These are phyloP conservation scores for Dromius quadrimaculatus DNA, from an alignment of 2,888 invertebrate species.

Conservation along the genomic window DNA sequence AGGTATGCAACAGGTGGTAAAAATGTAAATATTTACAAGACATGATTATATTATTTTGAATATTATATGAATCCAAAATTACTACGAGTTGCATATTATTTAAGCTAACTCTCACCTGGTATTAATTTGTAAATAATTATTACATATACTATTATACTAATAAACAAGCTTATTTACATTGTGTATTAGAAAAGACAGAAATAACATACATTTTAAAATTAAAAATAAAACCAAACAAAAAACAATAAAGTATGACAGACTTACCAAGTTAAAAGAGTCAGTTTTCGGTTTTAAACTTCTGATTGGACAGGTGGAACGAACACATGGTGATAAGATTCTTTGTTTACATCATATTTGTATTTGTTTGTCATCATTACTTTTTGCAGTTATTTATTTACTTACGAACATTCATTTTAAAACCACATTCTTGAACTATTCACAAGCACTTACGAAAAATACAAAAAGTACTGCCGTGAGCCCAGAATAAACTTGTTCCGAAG, in stretches of 20 bases:
- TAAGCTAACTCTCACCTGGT: no score
- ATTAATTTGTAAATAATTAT: no score
- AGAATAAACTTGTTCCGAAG: conserved; percentile 43
- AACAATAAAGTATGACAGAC: conserved; percentile 10
- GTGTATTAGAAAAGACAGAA: conserved; percentile 7
- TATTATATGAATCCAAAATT: background rate
- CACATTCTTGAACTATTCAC: conserved; percentile 33
- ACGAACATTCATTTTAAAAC: conserved; percentile 23
- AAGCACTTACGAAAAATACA: conserved; percentile 30
- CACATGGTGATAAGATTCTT: conserved; percentile 47
- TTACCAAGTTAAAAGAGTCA: conserved; percentile 32
- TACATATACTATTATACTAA: background rate
- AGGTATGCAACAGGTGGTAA: conserved; percentile 46
- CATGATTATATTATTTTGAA: background rate
- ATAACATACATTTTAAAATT: conserved; percentile 17
- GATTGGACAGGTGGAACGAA: conserved; percentile 32
- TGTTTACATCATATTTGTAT: conserved; percentile 36
- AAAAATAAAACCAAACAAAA: background rate
- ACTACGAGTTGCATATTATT: no score
- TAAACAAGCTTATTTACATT: background rate
- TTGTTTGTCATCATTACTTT: background rate
- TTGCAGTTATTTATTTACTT: conserved; percentile 13
- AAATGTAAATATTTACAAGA: conserved; percentile 25
- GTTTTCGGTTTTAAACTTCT: conserved; percentile 37
- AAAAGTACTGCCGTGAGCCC: conserved; percentile 35